These are phyloP conservation scores for Acanthacorydalis orientalis DNA, from an alignment of 2,888 invertebrate genomes.

Conservation along the genomic window DNA sequence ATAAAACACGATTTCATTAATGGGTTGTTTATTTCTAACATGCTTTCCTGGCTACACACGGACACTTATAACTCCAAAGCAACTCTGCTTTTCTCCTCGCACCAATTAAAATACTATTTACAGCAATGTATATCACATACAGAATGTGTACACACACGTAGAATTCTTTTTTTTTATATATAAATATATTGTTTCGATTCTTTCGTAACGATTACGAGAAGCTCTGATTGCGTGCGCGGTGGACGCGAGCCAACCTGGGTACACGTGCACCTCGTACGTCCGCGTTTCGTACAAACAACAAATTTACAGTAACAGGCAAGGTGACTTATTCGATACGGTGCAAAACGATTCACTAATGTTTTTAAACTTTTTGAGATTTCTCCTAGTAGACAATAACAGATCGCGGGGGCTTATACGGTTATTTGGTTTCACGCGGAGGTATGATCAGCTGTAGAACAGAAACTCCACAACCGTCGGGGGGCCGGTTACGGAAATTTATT, in stretches of 20 bases:
- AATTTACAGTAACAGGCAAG: conserved; percentile 2
- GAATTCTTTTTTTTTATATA: neutral
- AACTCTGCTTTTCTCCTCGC: neutral
- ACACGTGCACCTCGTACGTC: no score
- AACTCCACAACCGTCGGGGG: no score
- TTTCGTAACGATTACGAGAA: neutral
- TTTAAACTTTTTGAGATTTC: no score
- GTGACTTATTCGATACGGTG: neutral
- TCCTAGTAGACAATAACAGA: no score
- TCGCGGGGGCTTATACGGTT: no score
- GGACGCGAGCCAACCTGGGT: no score
- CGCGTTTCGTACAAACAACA: neutral
- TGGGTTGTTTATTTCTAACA: conserved; percentile 2
- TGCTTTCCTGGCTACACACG: neutral
- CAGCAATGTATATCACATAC: neutral
- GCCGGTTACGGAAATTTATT: no score
- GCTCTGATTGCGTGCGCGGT: neutral
- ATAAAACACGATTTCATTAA: neutral
- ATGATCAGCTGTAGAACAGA: no score
- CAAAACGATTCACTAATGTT: no score
- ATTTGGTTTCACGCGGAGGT: no score
- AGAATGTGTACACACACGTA: neutral
- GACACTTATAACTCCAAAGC: conserved; percentile 1
- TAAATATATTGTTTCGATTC: neutral
- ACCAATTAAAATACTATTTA: conserved; percentile 2